Base-by-base conservation (phyloP, 2,113 vertebrate species). In the Pedionomus torquatus region DNA sequence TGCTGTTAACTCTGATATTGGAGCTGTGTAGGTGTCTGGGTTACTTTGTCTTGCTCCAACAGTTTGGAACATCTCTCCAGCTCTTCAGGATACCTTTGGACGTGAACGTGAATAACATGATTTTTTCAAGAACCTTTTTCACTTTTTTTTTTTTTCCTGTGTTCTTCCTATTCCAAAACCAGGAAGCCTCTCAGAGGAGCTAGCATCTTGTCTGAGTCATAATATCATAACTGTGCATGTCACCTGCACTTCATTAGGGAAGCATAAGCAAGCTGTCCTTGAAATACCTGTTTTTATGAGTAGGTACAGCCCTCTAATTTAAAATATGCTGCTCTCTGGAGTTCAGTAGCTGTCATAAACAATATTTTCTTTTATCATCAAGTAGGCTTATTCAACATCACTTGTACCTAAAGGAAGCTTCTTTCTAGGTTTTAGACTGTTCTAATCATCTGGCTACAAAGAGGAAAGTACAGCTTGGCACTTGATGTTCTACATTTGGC, bases 261-360 rank as follows among this genome's bases (percentile, higher is more conserved):
- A 33, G 41, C 31, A 30, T 63, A 90, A 68, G 77, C 75, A 74
- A 88, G 87, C 86, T 97, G 93, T 95, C 96, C 92, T 95, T 90
- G 92, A 96, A 95, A 90, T 94, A 96, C 91, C 92, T 95, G 93
- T 85, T 96, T 90, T 74, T 78, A 39, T 92, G 87, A 94, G 54
- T 81, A 88, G 87, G 71, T 87, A 46, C 52, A 43, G 72, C 78
- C 88, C 96, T 85, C 69, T 92, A 58, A 83, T 89, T 92, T 94
- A 87, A 95, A 95, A 89, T 63, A 37, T 30, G 84, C 95, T 88
- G 63, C 63, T 95, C 78, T 93, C 83, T 93, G 60, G 76, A 78
- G 91, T 94, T 94, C 75, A 44, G 33, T 83, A 68, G 89, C 88
- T 95, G 83, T 92, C 86, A 63, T 89, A 92, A 96, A 90, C 63